Conservation (phyloP, 2,113 vertebrate genomes). For the Pitta sordida region DNA sequence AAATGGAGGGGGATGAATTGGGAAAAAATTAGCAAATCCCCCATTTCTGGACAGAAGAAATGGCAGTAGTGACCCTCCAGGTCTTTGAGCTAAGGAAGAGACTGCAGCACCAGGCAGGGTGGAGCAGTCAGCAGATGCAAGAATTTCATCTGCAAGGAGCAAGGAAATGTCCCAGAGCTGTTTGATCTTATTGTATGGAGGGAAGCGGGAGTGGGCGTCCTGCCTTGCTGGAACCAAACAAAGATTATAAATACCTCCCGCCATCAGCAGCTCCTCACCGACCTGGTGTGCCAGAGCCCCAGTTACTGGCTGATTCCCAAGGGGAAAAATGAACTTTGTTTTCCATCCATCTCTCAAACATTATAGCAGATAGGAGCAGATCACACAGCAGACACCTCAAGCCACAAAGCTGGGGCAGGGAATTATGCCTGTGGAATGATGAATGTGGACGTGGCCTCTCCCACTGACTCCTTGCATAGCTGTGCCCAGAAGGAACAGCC, state of each 20-base stretch:
- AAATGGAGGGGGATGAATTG: background rate
- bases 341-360: background rate
- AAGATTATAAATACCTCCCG: constrained; percentile 26
- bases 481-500: accelerated
- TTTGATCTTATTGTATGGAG: constrained; percentile 62
- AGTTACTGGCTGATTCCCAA: background rate
- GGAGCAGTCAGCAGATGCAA: background rate
- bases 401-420: background rate
- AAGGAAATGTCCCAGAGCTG: constrained; percentile 37
- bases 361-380: background rate
- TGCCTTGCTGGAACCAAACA: constrained; percentile 59
- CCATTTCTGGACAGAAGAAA: background rate
- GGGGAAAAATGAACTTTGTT: background rate
- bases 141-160: constrained; percentile 9
- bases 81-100: background rate
- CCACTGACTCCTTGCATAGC: accelerated
- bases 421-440: background rate
- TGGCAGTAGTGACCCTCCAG: background rate
- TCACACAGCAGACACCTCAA: accelerated
- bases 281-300: background rate
- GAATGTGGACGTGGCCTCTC: accelerated
- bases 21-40: background rate
- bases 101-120: background rate
- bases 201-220: constrained; percentile 37
- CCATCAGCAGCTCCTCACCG: background rate